A percentile compares a stretch with the other conserved stretches of the same genome.
Conservation (phyloP, 2,888 invertebrate species). For the Onchidella celtica region DNA sequence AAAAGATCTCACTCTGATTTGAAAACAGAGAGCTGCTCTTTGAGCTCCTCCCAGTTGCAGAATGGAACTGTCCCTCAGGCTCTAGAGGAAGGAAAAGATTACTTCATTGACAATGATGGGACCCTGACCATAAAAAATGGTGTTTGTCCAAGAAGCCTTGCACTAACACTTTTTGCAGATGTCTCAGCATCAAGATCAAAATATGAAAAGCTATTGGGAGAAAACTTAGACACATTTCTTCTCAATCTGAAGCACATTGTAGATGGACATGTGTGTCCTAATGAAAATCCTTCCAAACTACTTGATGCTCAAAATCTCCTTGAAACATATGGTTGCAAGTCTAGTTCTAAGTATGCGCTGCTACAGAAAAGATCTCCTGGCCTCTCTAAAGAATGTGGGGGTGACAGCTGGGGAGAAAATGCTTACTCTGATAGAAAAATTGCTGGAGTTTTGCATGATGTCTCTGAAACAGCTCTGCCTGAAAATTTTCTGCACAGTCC, state of each 20-base stretch:
- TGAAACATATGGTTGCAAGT: neutral
- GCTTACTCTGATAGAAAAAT: too few species aligned
- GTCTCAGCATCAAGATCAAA: slow-evolving; percentile 6
- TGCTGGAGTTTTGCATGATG: too few species aligned
- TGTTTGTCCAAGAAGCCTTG: slow-evolving; percentile 44
- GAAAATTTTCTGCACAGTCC: neutral
- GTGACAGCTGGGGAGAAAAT: neutral
- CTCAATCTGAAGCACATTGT: slow-evolving; percentile 48
- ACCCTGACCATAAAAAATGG: slow-evolving; percentile 47
- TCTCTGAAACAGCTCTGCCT: neutral
- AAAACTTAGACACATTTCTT: slow-evolving; percentile 35
- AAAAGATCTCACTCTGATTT: neutral
- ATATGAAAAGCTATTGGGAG: slow-evolving; percentile 37
- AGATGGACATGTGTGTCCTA: slow-evolving; percentile 40
- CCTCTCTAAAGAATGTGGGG: neutral
- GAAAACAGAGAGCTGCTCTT: slow-evolving; percentile 30
- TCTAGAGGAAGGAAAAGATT: slow-evolving; percentile 40
- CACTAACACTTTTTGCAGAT: slow-evolving; percentile 31
- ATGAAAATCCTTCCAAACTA: slow-evolving; percentile 18
- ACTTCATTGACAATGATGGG: slow-evolving; percentile 47
- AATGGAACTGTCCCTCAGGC: neutral
- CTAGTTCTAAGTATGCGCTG: neutral
- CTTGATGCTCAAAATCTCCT: slow-evolving; percentile 30
- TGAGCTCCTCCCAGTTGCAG: slow-evolving; percentile 20
- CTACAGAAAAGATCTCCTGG: neutral